These are phyloP conservation scores for Trissoscelio sp. DNA, from an alignment of 2,888 invertebrate species.

Conservation along the genomic window DNA sequence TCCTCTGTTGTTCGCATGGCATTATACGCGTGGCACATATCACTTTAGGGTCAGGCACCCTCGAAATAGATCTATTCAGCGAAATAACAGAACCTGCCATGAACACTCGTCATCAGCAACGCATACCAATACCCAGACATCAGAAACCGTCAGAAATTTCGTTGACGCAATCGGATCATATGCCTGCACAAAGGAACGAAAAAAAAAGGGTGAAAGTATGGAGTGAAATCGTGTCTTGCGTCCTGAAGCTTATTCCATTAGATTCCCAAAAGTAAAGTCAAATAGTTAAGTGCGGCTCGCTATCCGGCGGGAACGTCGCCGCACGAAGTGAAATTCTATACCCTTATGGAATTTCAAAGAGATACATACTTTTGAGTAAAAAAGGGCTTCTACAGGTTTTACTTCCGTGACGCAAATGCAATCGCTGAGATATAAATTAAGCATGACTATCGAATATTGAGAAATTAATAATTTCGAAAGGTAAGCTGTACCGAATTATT, in stretches of 20 bases:
- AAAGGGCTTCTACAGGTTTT: background rate
- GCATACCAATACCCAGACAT: conserved; percentile 78
- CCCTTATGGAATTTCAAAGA: conserved; percentile 51
- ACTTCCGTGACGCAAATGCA: conserved; percentile 36
- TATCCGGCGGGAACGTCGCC: conserved; percentile 37
- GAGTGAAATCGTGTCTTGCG: conserved; percentile 43
- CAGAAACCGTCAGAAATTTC: conserved; percentile 46
- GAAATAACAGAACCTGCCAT: conserved; percentile 81
- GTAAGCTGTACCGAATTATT: too few relatives aligned
- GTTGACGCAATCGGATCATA: conserved; percentile 54
- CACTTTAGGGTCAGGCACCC: conserved; percentile 82
- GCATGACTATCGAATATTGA: too few relatives aligned
- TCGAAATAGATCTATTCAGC: conserved; percentile 82
- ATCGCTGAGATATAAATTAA: conserved; percentile 58
- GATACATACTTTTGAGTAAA: background rate
- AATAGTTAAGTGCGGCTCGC: conserved; percentile 59
- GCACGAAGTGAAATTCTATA: conserved; percentile 31
- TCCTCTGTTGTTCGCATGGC: conserved; percentile 31
- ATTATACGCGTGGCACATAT: conserved; percentile 82
- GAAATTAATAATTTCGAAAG: too few relatives aligned
- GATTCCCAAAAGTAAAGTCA: conserved; percentile 35
- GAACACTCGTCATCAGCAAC: conserved; percentile 77
- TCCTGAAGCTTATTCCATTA: conserved; percentile 55
- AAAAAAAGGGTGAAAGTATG: conserved; percentile 32
- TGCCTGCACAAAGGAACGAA: conserved; percentile 21